phyloP scores from a whole-genome alignment of 2,113 vertebrate genomes.

The Chaenocephalus aceratus region DNA sequence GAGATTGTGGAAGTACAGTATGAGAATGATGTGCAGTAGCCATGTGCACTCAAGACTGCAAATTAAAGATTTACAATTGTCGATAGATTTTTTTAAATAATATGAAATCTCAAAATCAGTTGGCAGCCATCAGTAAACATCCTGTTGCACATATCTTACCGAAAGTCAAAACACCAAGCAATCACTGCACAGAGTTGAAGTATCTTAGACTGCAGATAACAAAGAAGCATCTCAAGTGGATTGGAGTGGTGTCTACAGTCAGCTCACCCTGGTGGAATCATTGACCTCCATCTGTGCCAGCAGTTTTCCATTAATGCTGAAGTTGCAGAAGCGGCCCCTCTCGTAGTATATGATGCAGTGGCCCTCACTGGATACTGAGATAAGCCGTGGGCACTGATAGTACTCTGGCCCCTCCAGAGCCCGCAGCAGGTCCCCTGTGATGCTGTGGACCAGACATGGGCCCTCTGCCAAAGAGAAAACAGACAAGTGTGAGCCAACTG shows the following conservation, averaged over 20 bases:
- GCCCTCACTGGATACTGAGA: slow-evolving; percentile 96
- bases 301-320: slow-evolving; percentile 98
- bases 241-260: not conserved
- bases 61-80: too few species aligned
- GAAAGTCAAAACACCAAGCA: not conserved
- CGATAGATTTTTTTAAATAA: too few species aligned
- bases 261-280: slow-evolving; percentile 92
- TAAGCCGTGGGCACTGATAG: slow-evolving; percentile 91
- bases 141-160: not conserved
- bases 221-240: not conserved
- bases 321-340: slow-evolving; percentile 95
- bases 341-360: slow-evolving; percentile 99
- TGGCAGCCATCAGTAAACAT: not conserved
- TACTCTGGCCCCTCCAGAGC: slow-evolving; percentile 95
- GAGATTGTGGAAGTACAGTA: not conserved
- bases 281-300: slow-evolving; percentile 97
- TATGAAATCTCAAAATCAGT: not conserved
- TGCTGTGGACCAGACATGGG: slow-evolving; percentile 98
- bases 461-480: slow-evolving; percentile 86
- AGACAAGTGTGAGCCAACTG: not conserved
- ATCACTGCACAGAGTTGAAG: not conserved
- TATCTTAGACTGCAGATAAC: not conserved
- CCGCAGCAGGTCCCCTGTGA: slow-evolving; percentile 96
- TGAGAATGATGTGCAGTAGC: not conserved
- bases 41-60: not conserved